Evolutionary conservation across 2,797 vertebrate genomes (phyloP), one percentile per base, ranked within the genome.

Genomic region (Lithobates pipiens): DNA sequence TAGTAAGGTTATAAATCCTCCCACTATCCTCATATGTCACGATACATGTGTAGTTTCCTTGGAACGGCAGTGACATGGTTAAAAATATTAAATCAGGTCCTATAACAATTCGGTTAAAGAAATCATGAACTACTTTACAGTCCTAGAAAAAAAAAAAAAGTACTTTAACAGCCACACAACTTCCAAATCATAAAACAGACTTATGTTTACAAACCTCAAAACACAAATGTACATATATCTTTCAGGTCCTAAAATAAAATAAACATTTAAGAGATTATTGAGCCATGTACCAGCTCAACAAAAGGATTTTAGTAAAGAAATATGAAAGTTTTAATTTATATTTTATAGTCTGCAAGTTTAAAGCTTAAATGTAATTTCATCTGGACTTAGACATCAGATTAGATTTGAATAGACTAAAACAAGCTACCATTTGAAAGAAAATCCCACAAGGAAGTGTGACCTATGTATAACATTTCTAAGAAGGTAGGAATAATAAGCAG

Each of bases 1-100:
- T 90, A 85, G 95, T 97, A 90, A 97, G 97, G 68, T 84, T 90
- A 32, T 96, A 95, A 0, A n/a, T 67, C 7, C 77, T 90, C 25
- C 95, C 94, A 0, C 89, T 94, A 88, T 95, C 94, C 85, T 87
- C 91, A 89, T 94, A 98, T 0, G 87, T 91, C 23, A 97, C 95
- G 1, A 92, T 88, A 67, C 98, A 99, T 0, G 93, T 95, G 80
- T 98, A 98, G 5, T 92, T 85, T 2, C 95, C 97, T 21, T 86
- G 65, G 0, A 91, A 94, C 0, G 0, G 0, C 0, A 34, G 10
- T 2, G 73, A 0, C 89, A 97, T 95, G 68, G 88, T 11, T 73
- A 80, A 13, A 5, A 98, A 89, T 34, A 80, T 82, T 65, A 99
- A 89, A 1, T 44, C 39, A 63, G 94, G 87, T n/a, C 89, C 93